Evolutionary conservation across 2,888 invertebrate genomes (phyloP).

Genomic region (Mechanitis mazaeus): DNA sequence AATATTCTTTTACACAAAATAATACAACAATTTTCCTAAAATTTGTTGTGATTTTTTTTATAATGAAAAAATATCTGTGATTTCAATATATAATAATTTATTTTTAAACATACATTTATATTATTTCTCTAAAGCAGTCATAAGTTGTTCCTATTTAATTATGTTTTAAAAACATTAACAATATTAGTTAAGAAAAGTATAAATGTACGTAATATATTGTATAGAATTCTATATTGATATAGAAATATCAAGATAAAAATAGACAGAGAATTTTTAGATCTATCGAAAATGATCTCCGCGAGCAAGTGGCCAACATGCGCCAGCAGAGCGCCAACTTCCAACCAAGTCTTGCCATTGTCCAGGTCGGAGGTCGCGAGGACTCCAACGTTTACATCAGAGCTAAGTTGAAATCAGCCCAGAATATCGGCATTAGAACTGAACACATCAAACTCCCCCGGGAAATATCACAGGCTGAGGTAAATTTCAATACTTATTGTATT

Average conservation of each 20-base stretch:
- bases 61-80: too few species aligned
- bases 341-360: slow-evolving; percentile 92
- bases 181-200: too few species aligned
- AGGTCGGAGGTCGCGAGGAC: slow-evolving; percentile 97
- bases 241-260: background rate
- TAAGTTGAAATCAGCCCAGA: slow-evolving; percentile 94
- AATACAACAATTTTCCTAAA: too few species aligned
- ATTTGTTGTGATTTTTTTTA: too few species aligned
- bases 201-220: too few species aligned
- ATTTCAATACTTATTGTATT: background rate
- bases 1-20: too few species aligned
- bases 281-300: slow-evolving; percentile 81
- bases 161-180: too few species aligned
- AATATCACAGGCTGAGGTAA: slow-evolving; percentile 87
- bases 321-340: slow-evolving; percentile 77
- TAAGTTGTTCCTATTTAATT: too few species aligned
- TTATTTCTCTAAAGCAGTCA: too few species aligned
- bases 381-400: slow-evolving; percentile 98
- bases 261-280: slow-evolving; percentile 37
- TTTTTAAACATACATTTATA: too few species aligned
- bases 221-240: too few species aligned
- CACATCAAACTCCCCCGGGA: slow-evolving; percentile 88
- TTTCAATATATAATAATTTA: too few species aligned
- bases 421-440: slow-evolving; percentile 90
- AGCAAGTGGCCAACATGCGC: slow-evolving; percentile 79